Evolutionary conservation across 2,888 invertebrate genomes (phyloP).

Genomic region (Griposia aprilina): DNA sequence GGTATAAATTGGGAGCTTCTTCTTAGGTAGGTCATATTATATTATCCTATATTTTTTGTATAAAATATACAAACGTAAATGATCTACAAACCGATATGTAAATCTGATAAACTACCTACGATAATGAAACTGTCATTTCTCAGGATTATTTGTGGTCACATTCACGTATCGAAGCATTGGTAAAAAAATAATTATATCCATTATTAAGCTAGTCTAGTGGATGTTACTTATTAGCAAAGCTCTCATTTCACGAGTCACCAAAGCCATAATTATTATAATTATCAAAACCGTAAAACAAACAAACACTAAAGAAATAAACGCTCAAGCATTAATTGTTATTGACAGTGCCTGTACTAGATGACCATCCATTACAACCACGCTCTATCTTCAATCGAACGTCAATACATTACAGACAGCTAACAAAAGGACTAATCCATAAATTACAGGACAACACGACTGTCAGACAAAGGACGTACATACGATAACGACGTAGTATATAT

Average conservation of each 20-base stretch:
- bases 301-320: constrained; percentile 28
- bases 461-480: constrained; percentile 73
- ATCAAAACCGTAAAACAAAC: background rate
- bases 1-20: background rate
- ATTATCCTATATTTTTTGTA: background rate
- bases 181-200: background rate
- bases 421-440: constrained; percentile 82
- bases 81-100: background rate
- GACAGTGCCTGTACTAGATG: constrained; percentile 62
- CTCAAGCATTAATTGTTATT: constrained; percentile 60
- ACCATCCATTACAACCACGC: constrained; percentile 73
- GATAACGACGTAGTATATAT: constrained; percentile 46
- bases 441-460: constrained; percentile 76
- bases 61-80: background rate
- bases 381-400: constrained; percentile 79
- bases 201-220: background rate
- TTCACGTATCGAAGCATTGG: too few species aligned
- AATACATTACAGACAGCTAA: constrained; percentile 77
- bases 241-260: background rate
- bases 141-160: background rate
- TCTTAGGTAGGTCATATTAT: background rate
- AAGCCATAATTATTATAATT: background rate
- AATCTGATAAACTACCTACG: background rate
- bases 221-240: background rate
- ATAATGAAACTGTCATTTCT: background rate